Evolutionary conservation across 2,797 vertebrate species (phyloP), one percentile per base, ranked within the genome.

Genomic region (Alauda arvensis): DNA sequence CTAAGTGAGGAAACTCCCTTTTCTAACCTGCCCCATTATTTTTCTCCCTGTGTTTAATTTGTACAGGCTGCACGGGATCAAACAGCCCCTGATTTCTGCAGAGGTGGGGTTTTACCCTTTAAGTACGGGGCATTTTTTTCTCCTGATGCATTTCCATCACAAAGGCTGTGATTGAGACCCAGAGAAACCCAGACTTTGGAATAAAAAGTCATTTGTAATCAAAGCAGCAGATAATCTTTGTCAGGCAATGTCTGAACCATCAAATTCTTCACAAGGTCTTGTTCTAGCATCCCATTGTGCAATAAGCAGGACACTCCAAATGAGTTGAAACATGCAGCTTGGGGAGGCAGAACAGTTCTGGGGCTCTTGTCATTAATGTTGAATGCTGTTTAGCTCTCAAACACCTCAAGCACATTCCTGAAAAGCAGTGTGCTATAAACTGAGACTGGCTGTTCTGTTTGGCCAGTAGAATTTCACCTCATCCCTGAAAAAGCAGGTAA

Each of bases 241-340:
- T 12, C 12, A 39, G 14, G 23, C 33, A 71, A 33, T 43, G n/a
- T 31, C 43, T 60, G 37, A 87, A 48, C 13, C 12, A 28, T 57
- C 31, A 61, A 40, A 74, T 74, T 43, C 39, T 57, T 70, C 40
- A 8, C 33, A 62, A 45, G 18, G 18, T 40, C 55, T 75, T 57
- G 5, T 71, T 75, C 37, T 45, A 63, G 62, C 4, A 2, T 31
- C 28, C 5, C 0, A 0, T 18, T n/a, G 23, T 72, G 56, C 21
- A 89, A 72, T 55, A 81, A 78, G 46, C 45, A 37, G 23, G 61
- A 39, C 52, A 18, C 24, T 63, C 19, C n/a, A 65, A 77, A 55
- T 12, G 51, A 81, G 8, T 33, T 77, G 42, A 67, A 70, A 87
- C 86, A 77, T 3, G 6, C 49, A 63, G 8, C 14, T 1, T 52